Percentiles rank a stretch among this genome's conserved stretches.
phyloP scores from a whole-genome alignment of 2,113 vertebrate genomes.

The Taurulus bubalis region DNA sequence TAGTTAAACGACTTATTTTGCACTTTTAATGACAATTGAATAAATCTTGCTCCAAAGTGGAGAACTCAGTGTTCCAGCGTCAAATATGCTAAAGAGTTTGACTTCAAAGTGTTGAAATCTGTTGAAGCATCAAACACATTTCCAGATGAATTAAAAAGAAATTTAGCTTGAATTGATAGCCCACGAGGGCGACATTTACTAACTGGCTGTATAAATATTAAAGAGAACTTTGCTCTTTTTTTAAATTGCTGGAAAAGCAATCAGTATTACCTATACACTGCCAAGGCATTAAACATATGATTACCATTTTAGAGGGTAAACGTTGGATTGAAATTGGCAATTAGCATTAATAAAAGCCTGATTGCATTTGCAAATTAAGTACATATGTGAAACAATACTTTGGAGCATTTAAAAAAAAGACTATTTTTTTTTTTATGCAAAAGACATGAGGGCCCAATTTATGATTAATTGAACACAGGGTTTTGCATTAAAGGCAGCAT shows the following conservation, averaged over 20 bases:
- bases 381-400: constrained; percentile 17
- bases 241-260: neutral
- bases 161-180: neutral
- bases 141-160: constrained; percentile 1
- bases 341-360: constrained; percentile 27
- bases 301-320: neutral
- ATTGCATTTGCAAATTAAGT: constrained; percentile 21
- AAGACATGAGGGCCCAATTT: constrained; percentile 17
- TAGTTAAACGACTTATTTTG: constrained; percentile 14
- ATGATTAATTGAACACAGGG: constrained; percentile 54
- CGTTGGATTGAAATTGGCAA: constrained; percentile 13
- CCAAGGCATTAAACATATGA: neutral
- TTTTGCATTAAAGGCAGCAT: constrained; percentile 36
- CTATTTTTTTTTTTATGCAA: constrained; percentile 11
- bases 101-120: neutral
- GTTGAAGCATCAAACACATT: neutral
- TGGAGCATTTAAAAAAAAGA: neutral
- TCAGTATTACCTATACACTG: neutral
- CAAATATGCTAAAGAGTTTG: neutral
- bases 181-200: neutral
- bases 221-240: neutral
- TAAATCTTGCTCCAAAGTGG: neutral
- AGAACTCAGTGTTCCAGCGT: constrained; percentile 7
- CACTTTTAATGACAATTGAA: constrained; percentile 10
- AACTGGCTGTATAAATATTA: constrained; percentile 6